Evolutionary conservation across 2,113 vertebrate genomes (phyloP).

Genomic region (Setophaga petechia): DNA sequence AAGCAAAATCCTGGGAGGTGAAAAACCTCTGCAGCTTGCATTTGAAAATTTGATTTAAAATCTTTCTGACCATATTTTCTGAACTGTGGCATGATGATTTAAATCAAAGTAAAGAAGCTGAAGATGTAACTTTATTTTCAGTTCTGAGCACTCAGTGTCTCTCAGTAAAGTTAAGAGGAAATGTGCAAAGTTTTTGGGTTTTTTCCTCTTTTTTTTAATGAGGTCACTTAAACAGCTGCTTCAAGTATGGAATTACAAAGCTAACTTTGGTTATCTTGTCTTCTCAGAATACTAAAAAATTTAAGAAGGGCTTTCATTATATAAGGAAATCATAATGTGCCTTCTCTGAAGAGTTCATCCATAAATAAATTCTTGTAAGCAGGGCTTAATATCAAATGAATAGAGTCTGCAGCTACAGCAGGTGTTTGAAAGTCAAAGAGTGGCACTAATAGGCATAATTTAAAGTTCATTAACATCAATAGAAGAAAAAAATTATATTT

Average conservation of each 20-base stretch:
- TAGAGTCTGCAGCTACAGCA: neutral
- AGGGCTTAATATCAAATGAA: conserved; percentile 14
- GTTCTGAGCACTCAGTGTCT: neutral
- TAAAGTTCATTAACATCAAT: neutral
- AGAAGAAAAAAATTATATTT: neutral
- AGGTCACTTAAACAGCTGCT: conserved; percentile 4
- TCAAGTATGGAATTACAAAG: conserved; percentile 11
- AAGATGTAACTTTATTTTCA: conserved; percentile 13
- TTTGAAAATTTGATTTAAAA: conserved; percentile 30
- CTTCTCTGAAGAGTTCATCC: conserved; percentile 34
- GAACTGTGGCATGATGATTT: neutral
- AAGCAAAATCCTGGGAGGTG: neutral
- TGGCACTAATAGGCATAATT: neutral
- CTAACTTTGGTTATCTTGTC: conserved; percentile 15
- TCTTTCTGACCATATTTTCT: conserved; percentile 13
- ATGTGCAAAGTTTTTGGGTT: neutral
- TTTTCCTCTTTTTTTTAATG: neutral
- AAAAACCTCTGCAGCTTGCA: conserved; percentile 10
- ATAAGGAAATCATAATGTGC: neutral
- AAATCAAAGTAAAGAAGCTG: conserved; percentile 2
- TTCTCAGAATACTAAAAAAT: conserved; percentile 24
- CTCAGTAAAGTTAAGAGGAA: neutral
- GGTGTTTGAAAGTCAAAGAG: neutral
- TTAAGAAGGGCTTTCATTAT: neutral
- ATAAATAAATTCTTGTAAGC: conserved; percentile 29